Evolutionary conservation across 1,140 invertebrate genomes (phyloP), one percentile per base, ranked within the genome.

Genomic region (Neomicropteryx cornuta): DNA sequence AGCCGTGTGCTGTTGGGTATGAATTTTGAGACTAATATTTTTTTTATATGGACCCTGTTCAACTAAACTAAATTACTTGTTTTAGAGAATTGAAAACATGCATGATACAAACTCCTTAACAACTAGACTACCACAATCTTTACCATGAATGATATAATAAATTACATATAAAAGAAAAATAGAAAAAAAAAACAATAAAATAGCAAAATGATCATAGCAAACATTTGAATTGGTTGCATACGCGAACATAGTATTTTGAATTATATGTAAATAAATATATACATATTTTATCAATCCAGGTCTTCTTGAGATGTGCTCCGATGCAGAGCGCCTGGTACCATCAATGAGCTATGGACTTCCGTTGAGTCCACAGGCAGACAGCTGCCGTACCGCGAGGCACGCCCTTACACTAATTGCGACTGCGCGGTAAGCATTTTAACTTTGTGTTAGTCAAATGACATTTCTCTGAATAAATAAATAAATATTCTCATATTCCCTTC

Each of bases 271-370:
- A n/a, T n/a, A n/a, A n/a, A n/a, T n/a, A n/a, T n/a, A n/a, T n/a
- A 14, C 33, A 16, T 8, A 3, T 33, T n/a, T 4, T 23, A 6
- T 38, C 3, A 18, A 65, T 22, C 21, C 65, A 64, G 87, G 88
- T 36, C 65, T 98, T 3, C 65, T 99, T 23, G 93, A 97, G 61
- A 79, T 98, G 58, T 95, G 92, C 56, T 90, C 90, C 33, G 90
- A 96, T 54, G 83, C 87, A 2, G 91, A 96, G 50, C 88, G 87
- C 57, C 68, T 94, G 24, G 86, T 95, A 14, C 91, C 91, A 5
- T 96, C 89, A 50, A 85, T 96, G 77, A 90, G 85, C 3, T 97
- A 95, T 62, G 93, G 93, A 17, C 67, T 97, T 31, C 94, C 95
- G 8, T 66, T 98, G 17, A 92, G 87, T 1, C 89, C 95, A 5